Evolutionary conservation across 2,113 vertebrate genomes (phyloP).

Genomic region (Leiothrix lutea): DNA sequence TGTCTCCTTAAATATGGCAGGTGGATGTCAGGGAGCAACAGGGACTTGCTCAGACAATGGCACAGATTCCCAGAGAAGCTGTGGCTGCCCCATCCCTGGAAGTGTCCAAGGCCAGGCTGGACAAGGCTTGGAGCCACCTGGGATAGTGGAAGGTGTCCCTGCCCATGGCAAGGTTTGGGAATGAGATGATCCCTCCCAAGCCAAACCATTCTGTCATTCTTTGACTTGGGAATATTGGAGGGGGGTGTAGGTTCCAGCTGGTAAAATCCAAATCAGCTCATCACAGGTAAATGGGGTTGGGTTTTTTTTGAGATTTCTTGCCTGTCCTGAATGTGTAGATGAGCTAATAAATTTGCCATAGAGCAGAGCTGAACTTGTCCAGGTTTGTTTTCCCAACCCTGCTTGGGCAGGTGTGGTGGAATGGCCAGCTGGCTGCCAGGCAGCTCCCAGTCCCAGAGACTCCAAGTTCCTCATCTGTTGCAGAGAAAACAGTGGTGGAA

Average conservation of each 20-base stretch:
- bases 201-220: not conserved
- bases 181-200: not conserved
- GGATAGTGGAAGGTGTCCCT: not conserved
- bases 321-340: not conserved
- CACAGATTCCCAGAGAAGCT: not conserved
- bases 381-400: not conserved
- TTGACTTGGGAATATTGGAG: not conserved
- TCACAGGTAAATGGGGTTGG: not conserved
- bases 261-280: not conserved
- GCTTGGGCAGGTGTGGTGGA: not conserved
- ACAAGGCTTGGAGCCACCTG: not conserved
- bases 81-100: not conserved
- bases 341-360: fast-evolving
- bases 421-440: not conserved
- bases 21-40: not conserved
- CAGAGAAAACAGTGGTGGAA: not conserved
- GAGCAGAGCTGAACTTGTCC: not conserved
- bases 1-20: not conserved
- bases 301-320: not conserved
- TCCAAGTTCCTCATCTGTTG: not conserved
- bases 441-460: not conserved
- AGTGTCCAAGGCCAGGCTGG: not conserved
- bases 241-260: not conserved
- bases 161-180: not conserved
- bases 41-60: not conserved